A percentile compares a stretch with the other conserved stretches of the same genome.
phyloP scores from a whole-genome alignment of 2,113 vertebrate species.

The Chloropsis cyanopogon region DNA sequence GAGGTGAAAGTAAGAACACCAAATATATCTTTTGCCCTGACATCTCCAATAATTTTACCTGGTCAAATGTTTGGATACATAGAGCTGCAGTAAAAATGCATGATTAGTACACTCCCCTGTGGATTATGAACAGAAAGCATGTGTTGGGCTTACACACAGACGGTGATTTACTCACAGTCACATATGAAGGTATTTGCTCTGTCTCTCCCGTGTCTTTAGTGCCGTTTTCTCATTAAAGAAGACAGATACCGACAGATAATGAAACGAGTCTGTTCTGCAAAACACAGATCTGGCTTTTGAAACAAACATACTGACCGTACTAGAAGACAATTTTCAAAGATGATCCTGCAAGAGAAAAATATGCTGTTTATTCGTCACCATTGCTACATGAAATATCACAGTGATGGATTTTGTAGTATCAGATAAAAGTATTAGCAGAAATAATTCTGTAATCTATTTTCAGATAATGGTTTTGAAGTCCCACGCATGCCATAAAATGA shows the following conservation, averaged over 20 bases:
- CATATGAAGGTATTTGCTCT: conserved; percentile 25
- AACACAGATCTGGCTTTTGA: conserved; percentile 2
- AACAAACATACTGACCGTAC: background rate
- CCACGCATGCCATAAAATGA: background rate
- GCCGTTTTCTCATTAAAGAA: conserved; percentile 31
- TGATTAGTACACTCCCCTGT: conserved; percentile 4
- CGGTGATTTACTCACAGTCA: conserved; percentile 34
- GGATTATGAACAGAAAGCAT: conserved; percentile 34
- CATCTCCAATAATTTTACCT: conserved; percentile 45
- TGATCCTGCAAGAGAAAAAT: background rate
- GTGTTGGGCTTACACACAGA: conserved; percentile 2
- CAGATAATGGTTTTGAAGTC: background rate
- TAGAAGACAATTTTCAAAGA: background rate
- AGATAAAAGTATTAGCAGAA: background rate
- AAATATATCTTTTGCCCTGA: conserved; percentile 55
- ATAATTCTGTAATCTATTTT: background rate
- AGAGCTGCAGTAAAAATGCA: conserved; percentile 32
- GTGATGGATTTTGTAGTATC: background rate
- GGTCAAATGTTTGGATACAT: conserved; percentile 40
- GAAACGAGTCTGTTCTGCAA: background rate
- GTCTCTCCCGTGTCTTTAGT: conserved; percentile 1
- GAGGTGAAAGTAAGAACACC: conserved; percentile 58
- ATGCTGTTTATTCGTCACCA: background rate
- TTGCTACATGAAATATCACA: background rate
- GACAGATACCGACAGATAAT: conserved; percentile 32